phyloP scores from a whole-genome alignment of 2,797 vertebrate genomes.

The Betta splendens region DNA sequence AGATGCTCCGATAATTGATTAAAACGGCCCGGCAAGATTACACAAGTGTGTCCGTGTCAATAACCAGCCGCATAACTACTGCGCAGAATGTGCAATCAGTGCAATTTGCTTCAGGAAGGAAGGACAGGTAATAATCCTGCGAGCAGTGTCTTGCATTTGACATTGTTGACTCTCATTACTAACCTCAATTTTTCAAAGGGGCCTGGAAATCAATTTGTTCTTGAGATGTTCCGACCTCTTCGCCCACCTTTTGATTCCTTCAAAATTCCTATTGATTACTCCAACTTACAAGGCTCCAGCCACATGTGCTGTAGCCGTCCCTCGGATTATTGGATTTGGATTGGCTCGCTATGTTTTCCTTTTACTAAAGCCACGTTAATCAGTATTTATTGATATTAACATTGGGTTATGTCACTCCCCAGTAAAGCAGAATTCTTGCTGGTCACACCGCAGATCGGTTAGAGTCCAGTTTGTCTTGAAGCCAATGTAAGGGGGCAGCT shows the following conservation, averaged over 20 bases:
- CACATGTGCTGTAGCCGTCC: constrained; percentile 43
- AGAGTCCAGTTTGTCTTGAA: constrained; percentile 26
- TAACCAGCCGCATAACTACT: constrained; percentile 32
- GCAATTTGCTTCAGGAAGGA: constrained; percentile 49
- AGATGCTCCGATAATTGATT: constrained; percentile 31
- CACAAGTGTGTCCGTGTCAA: constrained; percentile 25
- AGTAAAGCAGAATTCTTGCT: constrained; percentile 33
- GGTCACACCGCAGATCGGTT: constrained; percentile 29
- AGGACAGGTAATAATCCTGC: constrained; percentile 59
- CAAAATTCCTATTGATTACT: constrained; percentile 72
- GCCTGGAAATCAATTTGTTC: constrained; percentile 74
- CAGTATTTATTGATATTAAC: constrained; percentile 45
- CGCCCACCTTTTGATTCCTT: constrained; percentile 66
- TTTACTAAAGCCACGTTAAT: constrained; percentile 47
- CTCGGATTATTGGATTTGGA: constrained; percentile 66
- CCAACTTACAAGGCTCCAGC: constrained; percentile 45
- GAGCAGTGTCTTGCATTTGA: constrained; percentile 57
- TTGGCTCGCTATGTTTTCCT: constrained; percentile 58
- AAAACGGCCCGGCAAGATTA: constrained; percentile 20
- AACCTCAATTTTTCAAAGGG: constrained; percentile 74
- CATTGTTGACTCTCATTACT: constrained; percentile 63
- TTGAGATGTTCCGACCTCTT: constrained; percentile 64
- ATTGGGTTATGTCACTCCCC: constrained; percentile 38
- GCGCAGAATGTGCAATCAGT: constrained; percentile 48
- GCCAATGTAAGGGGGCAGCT: constrained; percentile 3